phyloP scores from a whole-genome alignment of 2,888 invertebrate species.

The Stegana nigrithorax region DNA sequence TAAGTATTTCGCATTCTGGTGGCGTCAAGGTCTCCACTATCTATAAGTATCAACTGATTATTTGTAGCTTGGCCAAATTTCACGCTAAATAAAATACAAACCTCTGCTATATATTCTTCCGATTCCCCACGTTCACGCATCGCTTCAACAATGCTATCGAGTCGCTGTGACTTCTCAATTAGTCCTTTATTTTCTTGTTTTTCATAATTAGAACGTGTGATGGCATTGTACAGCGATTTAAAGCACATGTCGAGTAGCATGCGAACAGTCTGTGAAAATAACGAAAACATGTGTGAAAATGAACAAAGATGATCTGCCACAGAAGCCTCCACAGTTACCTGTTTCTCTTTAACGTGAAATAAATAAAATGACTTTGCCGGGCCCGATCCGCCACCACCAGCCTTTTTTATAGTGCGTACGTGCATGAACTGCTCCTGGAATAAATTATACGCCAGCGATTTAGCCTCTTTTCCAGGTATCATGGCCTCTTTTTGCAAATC shows the following conservation, averaged over 20 bases:
- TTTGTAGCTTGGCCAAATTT: background rate
- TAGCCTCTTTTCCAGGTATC: conserved; percentile 94
- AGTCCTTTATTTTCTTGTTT: conserved; percentile 79
- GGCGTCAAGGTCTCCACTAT: conserved; percentile 85
- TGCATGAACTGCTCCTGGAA: conserved; percentile 76
- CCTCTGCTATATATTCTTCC: conserved; percentile 83
- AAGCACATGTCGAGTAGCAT: conserved; percentile 79
- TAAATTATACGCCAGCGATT: conserved; percentile 86
- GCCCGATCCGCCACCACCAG: conserved; percentile 76
- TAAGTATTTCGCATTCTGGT: conserved; percentile 81
- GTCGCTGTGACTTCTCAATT: conserved; percentile 86
- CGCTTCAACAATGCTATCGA: conserved; percentile 83
- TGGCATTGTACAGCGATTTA: conserved; percentile 78
- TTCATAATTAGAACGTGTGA: conserved; percentile 76
- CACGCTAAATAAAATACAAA: conserved; percentile 66
- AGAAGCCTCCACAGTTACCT: too few species aligned
- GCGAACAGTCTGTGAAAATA: conserved; percentile 72
- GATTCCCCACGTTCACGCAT: conserved; percentile 83
- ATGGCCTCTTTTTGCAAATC: conserved; percentile 92
- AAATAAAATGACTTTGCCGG: conserved; percentile 85
- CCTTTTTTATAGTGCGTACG: conserved; percentile 78
- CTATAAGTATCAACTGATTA: conserved; percentile 34
- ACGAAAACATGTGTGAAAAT: conserved; percentile 25
- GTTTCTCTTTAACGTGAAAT: conserved; percentile 79
- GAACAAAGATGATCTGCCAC: background rate